A percentile compares a stretch with the other conserved stretches of the same genome.
These are phyloP conservation scores for Halichoerus grypus DNA, from an alignment of 2,113 vertebrate genomes.

Conservation along the genomic window DNA sequence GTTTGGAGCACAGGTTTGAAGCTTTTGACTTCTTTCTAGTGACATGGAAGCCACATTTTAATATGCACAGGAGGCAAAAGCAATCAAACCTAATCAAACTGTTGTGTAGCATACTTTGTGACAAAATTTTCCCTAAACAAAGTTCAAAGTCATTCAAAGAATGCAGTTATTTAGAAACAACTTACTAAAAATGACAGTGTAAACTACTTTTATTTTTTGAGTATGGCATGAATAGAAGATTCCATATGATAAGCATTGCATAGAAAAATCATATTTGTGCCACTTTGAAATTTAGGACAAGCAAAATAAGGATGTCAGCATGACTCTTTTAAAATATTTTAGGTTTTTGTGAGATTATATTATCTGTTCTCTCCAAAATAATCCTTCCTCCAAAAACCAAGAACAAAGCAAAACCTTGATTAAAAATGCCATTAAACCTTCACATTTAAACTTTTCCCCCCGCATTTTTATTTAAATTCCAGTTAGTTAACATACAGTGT, in stretches of 20 bases:
- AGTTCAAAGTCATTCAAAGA: constrained; percentile 65
- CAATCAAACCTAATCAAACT: constrained; percentile 48
- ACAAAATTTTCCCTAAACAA: constrained; percentile 33
- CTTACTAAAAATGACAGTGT: constrained; percentile 40
- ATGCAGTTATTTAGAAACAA: constrained; percentile 28
- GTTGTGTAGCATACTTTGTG: background rate
- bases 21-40: background rate
- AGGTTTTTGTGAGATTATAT: background rate
- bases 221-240: constrained; percentile 70
- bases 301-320: background rate
- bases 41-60: background rate
- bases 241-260: constrained; percentile 36
- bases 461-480: background rate
- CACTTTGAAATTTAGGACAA: constrained; percentile 51
- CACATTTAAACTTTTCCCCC: background rate
- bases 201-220: constrained; percentile 44
- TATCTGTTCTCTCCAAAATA: background rate
- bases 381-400: background rate
- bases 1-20: constrained; percentile 22
- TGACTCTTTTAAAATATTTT: background rate
- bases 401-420: background rate
- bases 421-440: background rate
- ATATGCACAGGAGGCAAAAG: background rate
- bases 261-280: constrained; percentile 33
- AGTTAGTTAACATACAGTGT: background rate